Conservation (phyloP, 2,888 invertebrate species). For the Rhagophthalmus giganteus region DNA sequence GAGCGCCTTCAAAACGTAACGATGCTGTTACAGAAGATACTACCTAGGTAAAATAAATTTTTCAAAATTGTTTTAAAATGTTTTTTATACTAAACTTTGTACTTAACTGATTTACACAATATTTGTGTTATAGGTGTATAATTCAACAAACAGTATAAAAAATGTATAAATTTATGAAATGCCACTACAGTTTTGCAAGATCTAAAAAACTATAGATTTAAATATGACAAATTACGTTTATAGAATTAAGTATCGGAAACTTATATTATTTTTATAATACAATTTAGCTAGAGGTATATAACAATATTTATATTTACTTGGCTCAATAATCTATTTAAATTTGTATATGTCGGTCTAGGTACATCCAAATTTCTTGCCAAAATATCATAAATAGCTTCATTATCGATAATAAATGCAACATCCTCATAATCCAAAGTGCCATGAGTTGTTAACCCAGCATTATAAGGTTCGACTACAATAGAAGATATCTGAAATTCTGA, state of each 20-base stretch:
- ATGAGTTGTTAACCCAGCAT: constrained; percentile 71
- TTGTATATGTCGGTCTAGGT: constrained; percentile 80
- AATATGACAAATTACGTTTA: too few species aligned
- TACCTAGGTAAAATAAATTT: constrained; percentile 55
- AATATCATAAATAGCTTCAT: constrained; percentile 77
- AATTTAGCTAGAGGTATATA: too few species aligned
- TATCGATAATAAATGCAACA: constrained; percentile 74
- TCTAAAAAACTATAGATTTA: too few species aligned
- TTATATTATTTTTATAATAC: too few species aligned
- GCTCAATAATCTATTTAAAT: constrained; percentile 78
- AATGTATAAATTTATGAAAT: too few species aligned
- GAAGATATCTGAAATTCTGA: constrained; percentile 63
- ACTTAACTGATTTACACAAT: too few species aligned
- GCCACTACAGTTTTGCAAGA: too few species aligned
- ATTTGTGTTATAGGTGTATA: too few species aligned
- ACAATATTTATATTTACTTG: constrained; percentile 62
- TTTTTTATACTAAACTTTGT: too few species aligned
- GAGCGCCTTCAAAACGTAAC: constrained; percentile 67
- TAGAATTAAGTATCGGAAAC: too few species aligned
- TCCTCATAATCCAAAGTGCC: constrained; percentile 70
- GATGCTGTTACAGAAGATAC: constrained; percentile 72
- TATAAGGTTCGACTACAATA: constrained; percentile 78
- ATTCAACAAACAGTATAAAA: too few species aligned
- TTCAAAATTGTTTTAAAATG: not conserved
- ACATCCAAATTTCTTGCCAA: constrained; percentile 74